Conservation (phyloP, 2,888 invertebrate species). For the Apamea monoglypha region DNA sequence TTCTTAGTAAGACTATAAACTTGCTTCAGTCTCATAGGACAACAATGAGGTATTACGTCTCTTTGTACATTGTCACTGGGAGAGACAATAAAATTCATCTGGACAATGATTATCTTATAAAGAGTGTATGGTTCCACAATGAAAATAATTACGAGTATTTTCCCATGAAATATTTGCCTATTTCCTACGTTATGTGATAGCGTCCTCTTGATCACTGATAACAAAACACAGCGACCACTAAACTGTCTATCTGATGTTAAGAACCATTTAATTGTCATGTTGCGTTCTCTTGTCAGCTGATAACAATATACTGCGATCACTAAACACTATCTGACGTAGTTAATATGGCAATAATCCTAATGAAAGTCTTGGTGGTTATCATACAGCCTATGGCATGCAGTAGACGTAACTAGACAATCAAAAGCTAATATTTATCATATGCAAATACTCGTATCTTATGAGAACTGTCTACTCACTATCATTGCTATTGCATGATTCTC, state of each 20-base stretch:
- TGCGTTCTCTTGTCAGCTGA: background rate
- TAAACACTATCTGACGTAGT: background rate
- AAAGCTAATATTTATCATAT: background rate
- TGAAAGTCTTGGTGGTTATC: background rate
- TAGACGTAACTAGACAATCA: background rate
- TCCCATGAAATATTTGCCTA: background rate
- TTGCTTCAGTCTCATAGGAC: constrained; percentile 11
- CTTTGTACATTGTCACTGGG: background rate
- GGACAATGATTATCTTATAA: background rate
- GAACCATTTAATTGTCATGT: no score
- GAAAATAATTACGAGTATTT: background rate
- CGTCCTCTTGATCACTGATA: background rate
- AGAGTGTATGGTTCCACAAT: background rate
- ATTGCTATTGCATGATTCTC: background rate
- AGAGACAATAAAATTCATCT: background rate
- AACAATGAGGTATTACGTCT: constrained; percentile 32
- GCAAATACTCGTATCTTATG: background rate
- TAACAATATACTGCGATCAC: background rate
- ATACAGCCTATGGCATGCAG: background rate
- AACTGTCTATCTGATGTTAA: no score
- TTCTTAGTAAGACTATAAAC: constrained; percentile 47
- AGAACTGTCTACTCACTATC: background rate
- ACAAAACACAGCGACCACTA: background rate
- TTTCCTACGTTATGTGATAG: background rate
- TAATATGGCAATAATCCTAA: fast-evolving